A percentile compares a stretch with the other conserved stretches of the same genome.
Conservation (phyloP, 1,140 invertebrate genomes). For the Rhizoglyphus robini region DNA sequence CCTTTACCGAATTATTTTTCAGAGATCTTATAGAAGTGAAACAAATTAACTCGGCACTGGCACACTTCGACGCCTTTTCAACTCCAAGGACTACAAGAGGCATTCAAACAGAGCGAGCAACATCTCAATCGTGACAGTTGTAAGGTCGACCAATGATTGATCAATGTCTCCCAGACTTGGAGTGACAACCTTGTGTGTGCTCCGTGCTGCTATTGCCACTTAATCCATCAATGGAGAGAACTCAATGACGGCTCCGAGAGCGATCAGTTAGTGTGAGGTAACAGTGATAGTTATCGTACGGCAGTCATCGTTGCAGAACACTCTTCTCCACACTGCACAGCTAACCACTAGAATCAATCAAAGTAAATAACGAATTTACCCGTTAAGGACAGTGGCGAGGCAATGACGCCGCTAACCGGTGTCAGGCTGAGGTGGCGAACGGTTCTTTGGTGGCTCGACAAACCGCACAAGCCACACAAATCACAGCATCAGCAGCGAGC, state of each 20-base stretch:
- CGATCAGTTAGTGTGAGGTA: neutral
- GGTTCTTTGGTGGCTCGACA: neutral
- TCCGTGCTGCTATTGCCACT: neutral
- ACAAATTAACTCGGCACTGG: too few species aligned
- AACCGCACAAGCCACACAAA: neutral
- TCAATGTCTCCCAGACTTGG: too few species aligned
- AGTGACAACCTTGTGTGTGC: neutral
- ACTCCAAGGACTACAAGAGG: too few species aligned
- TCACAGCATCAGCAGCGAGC: neutral
- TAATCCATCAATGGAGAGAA: conserved; percentile 1
- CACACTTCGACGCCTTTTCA: too few species aligned
- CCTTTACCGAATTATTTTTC: too few species aligned
- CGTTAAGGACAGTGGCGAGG: neutral
- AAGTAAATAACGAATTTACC: neutral
- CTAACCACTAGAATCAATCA: conserved; percentile 7
- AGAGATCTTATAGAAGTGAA: too few species aligned
- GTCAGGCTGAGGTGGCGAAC: neutral
- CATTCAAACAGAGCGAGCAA: too few species aligned
- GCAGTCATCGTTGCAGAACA: neutral
- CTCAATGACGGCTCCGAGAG: neutral
- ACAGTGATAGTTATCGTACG: neutral
- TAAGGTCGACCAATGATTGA: too few species aligned
- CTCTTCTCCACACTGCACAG: neutral
- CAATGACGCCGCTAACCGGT: neutral
- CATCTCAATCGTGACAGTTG: too few species aligned